Evolutionary conservation across 1,140 invertebrate species (phyloP).

Genomic region (Mycetomoellerius zeteki): DNA sequence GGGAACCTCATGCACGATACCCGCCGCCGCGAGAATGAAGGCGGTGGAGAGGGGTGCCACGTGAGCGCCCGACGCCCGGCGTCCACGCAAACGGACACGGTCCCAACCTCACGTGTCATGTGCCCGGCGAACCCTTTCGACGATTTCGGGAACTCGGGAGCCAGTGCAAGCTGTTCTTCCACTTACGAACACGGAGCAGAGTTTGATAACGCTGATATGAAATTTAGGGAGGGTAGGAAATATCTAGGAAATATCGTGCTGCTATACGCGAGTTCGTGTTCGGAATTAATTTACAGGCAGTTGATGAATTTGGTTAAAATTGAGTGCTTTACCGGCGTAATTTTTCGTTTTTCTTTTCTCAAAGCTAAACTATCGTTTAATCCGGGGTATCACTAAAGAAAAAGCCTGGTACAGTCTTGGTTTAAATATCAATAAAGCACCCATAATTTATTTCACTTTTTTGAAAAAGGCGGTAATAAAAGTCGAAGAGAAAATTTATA

Average conservation of each 20-base stretch:
- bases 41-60: slow-evolving; percentile 70
- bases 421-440: too few species aligned
- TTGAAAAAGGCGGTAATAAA: too few species aligned
- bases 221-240: neutral
- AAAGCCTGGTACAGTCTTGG: too few species aligned
- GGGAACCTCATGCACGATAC: slow-evolving; percentile 60
- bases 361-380: slow-evolving; percentile 1
- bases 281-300: slow-evolving; percentile 16
- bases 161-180: neutral
- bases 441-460: too few species aligned
- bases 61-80: slow-evolving; percentile 77
- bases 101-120: slow-evolving; percentile 70
- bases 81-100: slow-evolving; percentile 75
- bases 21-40: slow-evolving; percentile 37
- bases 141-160: slow-evolving; percentile 35
- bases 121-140: slow-evolving; percentile 36
- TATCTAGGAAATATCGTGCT: slow-evolving; percentile 2
- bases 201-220: slow-evolving; percentile 20
- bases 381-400: neutral
- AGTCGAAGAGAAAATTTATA: too few species aligned
- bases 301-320: slow-evolving; percentile 37
- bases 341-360: slow-evolving; percentile 1
- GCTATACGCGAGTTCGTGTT: neutral
- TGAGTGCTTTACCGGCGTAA: neutral
- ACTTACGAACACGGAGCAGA: neutral